Evolutionary conservation across 1,140 invertebrate genomes (phyloP), one percentile per base, ranked within the genome.

Genomic region (Pseudomyrmex dendroicus): DNA sequence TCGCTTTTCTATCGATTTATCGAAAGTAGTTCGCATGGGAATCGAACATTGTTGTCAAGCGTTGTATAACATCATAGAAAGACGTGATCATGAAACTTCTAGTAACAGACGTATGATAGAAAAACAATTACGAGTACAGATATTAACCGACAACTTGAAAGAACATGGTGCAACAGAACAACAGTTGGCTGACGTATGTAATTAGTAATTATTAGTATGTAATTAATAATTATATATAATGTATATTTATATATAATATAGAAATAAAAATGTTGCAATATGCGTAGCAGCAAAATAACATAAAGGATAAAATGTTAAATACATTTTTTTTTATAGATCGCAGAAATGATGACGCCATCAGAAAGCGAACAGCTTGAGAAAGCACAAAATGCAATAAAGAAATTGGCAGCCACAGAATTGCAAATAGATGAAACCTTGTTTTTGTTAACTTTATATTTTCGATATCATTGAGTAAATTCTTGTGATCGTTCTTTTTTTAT

Each of bases 111-210:
- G 97, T 48, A 95, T 98, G 78, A 96, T 98, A 68, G 98, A 98
- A 86, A 98, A 98, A 93, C 96, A 97, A 84, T 96, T 98, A 84
- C 95, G 97, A 86, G 96, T 98, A 74, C 97, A 98, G 87, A 96
- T 96, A 44, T 96, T 98, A 62, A 95, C 97, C 61, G 95, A 96
- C 85, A 96, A 96, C 74, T 96, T 98, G 93, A 96, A 96, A 86
- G 95, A 96, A 88, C 95, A 96, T 86, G 96, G 96, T 7, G 97
- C 97, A 83, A 95, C 97, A 0, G 95, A 96, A 84, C 95, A 96
- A 82, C 97, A 98, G 91, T 96, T 98, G 76, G 94, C 96, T 84
- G 97, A 98, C 93, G 97, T 97, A 92, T 35, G 35, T 35, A 35
- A 35, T 4, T 35, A 35, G 35, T 35, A 35, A 35, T 35, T 35